Conservation (phyloP, 2,797 vertebrate species). For the Threskiornis aethiopicus region DNA sequence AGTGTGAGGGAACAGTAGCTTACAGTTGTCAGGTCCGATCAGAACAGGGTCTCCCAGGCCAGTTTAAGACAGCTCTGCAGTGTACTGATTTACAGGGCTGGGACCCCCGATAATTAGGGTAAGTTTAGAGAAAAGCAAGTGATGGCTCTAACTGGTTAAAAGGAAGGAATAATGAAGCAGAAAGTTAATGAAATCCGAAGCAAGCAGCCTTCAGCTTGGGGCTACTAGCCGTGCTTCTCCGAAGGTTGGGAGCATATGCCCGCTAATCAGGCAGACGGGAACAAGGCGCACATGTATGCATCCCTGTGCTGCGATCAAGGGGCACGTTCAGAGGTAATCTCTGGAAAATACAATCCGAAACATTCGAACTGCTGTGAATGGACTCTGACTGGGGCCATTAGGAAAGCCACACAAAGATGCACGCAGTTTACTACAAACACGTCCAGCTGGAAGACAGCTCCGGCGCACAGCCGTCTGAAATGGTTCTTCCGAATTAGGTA, state of each 20-base stretch:
- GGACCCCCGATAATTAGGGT: conserved; percentile 71
- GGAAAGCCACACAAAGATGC: not conserved
- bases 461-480: not conserved
- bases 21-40: conserved; percentile 86
- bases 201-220: conserved; percentile 39
- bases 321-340: not conserved
- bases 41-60: conserved; percentile 71
- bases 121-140: conserved; percentile 61
- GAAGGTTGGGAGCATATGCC: conserved; percentile 1
- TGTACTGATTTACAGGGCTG: conserved; percentile 70
- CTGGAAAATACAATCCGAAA: conserved; percentile 17
- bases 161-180: conserved; percentile 42
- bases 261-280: not conserved
- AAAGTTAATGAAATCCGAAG: conserved; percentile 74
- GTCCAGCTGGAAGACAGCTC: conserved; percentile 37
- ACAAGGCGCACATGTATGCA: not conserved
- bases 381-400: conserved; percentile 14
- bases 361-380: not conserved
- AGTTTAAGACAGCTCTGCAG: conserved; percentile 60
- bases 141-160: conserved; percentile 26
- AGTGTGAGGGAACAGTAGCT: conserved; percentile 88
- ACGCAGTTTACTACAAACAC: not conserved
- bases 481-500: not conserved
- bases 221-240: not conserved
- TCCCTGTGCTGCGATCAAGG: not conserved